Evolutionary conservation across 2,113 vertebrate species (phyloP), one percentile per base, ranked within the genome.

Genomic region (Poicephalus gulielmi): DNA sequence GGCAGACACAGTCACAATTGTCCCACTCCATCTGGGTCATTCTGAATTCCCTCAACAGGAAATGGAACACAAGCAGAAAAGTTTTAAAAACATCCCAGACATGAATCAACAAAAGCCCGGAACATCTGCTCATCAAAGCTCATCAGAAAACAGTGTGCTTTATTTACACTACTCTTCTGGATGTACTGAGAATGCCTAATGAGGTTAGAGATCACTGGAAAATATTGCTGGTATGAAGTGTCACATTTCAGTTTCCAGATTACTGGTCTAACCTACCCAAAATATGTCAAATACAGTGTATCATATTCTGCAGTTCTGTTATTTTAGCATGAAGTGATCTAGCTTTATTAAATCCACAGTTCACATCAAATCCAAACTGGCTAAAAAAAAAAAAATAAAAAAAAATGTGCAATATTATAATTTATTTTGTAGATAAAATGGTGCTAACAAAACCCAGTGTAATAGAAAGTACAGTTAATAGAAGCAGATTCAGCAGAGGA

Each of bases 121-220:
- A 97, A 95, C 98, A 98, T 98, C 98, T 98, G 98, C 97, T 98
- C 97, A 81, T 98, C 96, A 98, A 96, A 97, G 96, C 96, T 97
- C 73, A n/a, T 92, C 80, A 96, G 93, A 98, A 95, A 97, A 89
- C 93, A 97, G 90, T 94, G 95, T 96, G 95, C 95, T 97, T 97
- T 94, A 95, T 93, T 97, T 97, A 96, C 96, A 96, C 94, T 84
- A 84, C 96, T 96, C 90, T 92, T 94, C 50, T 93, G 95, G 67
- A 90, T 92, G 84, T 79, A 89, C 83, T 86, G 87, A 81, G 95
- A 95, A 96, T 96, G 76, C 68, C 50, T 94, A 96, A 97, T 95
- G 88, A 90, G 67, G 35, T 86, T 93, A 82, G 76, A 84, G 60
- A 96, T 87, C 85, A 44, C 53, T 76, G 70, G 25, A 73, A 94